These are phyloP conservation scores for Leptinotarsa tumamoca DNA, from an alignment of 2,888 invertebrate species.

Conservation along the genomic window DNA sequence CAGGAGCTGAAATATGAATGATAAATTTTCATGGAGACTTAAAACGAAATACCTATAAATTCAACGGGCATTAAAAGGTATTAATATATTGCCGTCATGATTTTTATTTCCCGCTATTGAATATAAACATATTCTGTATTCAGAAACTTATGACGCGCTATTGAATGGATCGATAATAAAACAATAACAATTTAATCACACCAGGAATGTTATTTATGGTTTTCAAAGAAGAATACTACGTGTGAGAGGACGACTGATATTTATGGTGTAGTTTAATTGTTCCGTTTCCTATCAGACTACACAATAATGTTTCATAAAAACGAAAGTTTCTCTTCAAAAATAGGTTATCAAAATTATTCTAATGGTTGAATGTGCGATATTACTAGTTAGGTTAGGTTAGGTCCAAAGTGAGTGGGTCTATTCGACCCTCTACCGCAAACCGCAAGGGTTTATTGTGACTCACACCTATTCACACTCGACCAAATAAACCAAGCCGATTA, in stretches of 20 bases:
- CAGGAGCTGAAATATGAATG: no score
- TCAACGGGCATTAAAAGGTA: no score
- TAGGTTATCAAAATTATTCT: background rate
- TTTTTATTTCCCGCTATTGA: slow-evolving; percentile 8
- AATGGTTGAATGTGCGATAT: no score
- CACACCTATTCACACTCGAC: no score
- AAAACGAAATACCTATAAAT: no score
- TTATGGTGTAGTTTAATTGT: background rate
- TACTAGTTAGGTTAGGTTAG: no score
- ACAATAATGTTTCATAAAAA: slow-evolving; percentile 8
- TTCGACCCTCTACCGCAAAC: no score
- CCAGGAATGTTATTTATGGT: slow-evolving; percentile 16
- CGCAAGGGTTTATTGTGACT: no score
- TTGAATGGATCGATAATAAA: slow-evolving; percentile 11
- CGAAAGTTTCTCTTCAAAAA: background rate
- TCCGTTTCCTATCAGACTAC: slow-evolving; percentile 7
- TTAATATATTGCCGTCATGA: background rate
- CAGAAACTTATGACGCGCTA: slow-evolving; percentile 7
- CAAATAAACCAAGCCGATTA: no score
- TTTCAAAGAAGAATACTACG: slow-evolving; percentile 8
- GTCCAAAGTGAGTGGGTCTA: no score
- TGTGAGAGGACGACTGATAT: background rate
- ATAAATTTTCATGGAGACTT: no score
- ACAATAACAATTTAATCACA: slow-evolving; percentile 19
- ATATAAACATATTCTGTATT: background rate